Evolutionary conservation across 2,113 vertebrate species (phyloP).

Genomic region (Larimichthys polyactis): DNA sequence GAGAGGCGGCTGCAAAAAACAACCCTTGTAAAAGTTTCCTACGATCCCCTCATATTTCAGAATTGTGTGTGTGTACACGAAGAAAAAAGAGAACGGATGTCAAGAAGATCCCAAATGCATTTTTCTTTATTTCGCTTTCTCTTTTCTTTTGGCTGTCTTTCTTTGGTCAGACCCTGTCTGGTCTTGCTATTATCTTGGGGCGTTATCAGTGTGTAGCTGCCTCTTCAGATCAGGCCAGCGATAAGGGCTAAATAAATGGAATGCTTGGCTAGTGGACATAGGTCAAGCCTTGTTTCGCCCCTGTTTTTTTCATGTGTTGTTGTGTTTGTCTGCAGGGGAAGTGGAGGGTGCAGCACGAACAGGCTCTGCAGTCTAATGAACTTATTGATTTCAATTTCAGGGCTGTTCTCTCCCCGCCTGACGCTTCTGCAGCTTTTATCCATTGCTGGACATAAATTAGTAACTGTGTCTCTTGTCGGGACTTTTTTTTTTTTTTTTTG

Average conservation of each 20-base stretch:
- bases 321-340: slow-evolving; percentile 82
- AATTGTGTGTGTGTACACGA: slow-evolving; percentile 57
- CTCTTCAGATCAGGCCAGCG: slow-evolving; percentile 78
- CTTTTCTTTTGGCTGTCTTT: slow-evolving; percentile 69
- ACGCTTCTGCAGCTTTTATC: slow-evolving; percentile 74
- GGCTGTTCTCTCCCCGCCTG: slow-evolving; percentile 73
- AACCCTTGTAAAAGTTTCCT: slow-evolving; percentile 77
- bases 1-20: slow-evolving; percentile 64
- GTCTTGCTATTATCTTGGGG: slow-evolving; percentile 81
- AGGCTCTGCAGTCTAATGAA: slow-evolving; percentile 87
- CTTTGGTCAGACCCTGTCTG: slow-evolving; percentile 74
- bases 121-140: slow-evolving; percentile 77
- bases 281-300: slow-evolving; percentile 80
- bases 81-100: slow-evolving; percentile 71
- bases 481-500: slow-evolving; percentile 36
- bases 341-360: slow-evolving; percentile 72
- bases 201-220: slow-evolving; percentile 82
- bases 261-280: slow-evolving; percentile 80
- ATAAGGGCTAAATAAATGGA: slow-evolving; percentile 84
- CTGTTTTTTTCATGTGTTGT: slow-evolving; percentile 71
- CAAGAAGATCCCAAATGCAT: slow-evolving; percentile 76
- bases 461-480: slow-evolving; percentile 73
- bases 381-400: slow-evolving; percentile 92
- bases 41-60: slow-evolving; percentile 67
- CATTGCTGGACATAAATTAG: slow-evolving; percentile 80